Evolutionary conservation across 2,888 invertebrate species (phyloP).

Genomic region (Desoria tigrina): DNA sequence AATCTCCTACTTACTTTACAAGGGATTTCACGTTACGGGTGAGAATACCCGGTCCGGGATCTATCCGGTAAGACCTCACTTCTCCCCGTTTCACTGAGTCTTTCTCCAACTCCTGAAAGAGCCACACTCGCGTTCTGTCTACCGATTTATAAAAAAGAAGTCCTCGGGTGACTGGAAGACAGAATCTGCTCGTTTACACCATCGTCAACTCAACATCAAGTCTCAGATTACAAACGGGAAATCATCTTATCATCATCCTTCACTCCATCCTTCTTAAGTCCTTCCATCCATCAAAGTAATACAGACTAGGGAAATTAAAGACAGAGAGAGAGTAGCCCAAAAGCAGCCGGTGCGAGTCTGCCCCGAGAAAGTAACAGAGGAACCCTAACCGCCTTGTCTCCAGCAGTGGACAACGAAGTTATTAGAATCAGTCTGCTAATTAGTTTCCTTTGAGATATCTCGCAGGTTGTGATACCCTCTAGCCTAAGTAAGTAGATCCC

Average conservation of each 20-base stretch:
- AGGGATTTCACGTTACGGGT: too few relatives aligned
- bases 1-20: not conserved
- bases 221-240: conserved; percentile 10
- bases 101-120: conserved; percentile 49
- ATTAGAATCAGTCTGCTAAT: too few relatives aligned
- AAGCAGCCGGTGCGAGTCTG: too few relatives aligned
- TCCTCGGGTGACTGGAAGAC: conserved; percentile 36
- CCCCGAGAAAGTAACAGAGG: too few relatives aligned
- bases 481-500: too few relatives aligned
- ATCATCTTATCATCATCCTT: too few relatives aligned
- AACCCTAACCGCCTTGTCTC: too few relatives aligned
- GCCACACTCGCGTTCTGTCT: conserved; percentile 32
- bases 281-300: not conserved
- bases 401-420: too few relatives aligned
- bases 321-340: too few relatives aligned
- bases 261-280: not conserved
- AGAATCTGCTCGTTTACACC: conserved; percentile 15
- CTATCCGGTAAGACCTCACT: conserved; percentile 5
- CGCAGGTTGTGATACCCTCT: too few relatives aligned
- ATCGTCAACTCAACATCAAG: conserved; percentile 19
- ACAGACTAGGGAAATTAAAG: too few relatives aligned
- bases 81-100: conserved; percentile 33
- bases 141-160: conserved; percentile 25
- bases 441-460: too few relatives aligned
- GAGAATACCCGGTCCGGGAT: conserved; percentile 2